phyloP scores from a whole-genome alignment of 2,113 vertebrate species.

The Rousettus leschenaultii region DNA sequence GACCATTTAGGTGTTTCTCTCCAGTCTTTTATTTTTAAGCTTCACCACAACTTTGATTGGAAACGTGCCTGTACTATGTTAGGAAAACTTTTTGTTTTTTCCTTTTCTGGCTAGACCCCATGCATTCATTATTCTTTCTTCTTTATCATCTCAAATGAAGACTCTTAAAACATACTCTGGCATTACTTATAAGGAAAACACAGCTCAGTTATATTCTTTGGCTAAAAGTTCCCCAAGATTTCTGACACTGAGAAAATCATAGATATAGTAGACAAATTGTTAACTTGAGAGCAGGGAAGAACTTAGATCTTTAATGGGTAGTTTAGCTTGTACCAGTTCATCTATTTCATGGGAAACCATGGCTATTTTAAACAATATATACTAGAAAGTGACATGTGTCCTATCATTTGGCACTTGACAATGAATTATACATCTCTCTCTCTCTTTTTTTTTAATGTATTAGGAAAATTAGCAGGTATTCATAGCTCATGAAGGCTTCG shows the following conservation, averaged over 20 bases:
- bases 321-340: neutral
- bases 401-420: neutral
- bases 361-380: neutral
- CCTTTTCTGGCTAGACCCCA: neutral
- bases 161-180: conserved; percentile 35
- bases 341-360: conserved; percentile 1
- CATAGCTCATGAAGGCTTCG: neutral
- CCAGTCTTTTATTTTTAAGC: conserved; percentile 52
- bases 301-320: neutral
- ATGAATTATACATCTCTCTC: neutral
- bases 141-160: conserved; percentile 58
- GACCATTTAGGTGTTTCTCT: conserved; percentile 8
- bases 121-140: conserved; percentile 11
- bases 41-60: conserved; percentile 52
- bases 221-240: neutral
- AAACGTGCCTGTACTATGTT: conserved; percentile 48
- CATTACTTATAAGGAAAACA: conserved; percentile 2
- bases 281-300: neutral
- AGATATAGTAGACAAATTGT: neutral
- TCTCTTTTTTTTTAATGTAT: neutral
- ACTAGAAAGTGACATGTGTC: neutral
- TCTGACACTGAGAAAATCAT: neutral
- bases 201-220: conserved; percentile 17
- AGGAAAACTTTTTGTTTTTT: conserved; percentile 5
- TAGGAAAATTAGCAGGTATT: neutral